Evolutionary conservation across 1,140 invertebrate genomes (phyloP), one percentile per base, ranked within the genome.

Genomic region (Phocides pigmalion): DNA sequence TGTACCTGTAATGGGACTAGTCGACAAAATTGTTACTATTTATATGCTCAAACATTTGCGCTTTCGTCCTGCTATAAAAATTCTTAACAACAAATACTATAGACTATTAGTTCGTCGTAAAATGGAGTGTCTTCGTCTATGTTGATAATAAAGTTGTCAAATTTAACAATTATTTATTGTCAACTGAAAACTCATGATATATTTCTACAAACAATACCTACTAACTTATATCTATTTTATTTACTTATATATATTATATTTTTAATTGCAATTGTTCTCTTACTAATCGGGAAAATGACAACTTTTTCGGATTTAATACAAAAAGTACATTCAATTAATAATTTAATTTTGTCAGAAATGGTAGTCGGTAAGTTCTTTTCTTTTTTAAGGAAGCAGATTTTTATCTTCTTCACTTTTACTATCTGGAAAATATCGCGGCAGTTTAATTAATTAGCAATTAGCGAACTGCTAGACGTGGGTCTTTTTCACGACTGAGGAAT

Each of bases 261-360:
- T 2, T 22, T 6, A 6, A 22, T 22, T 22, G 22, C 6, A 22
- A 22, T 49, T 49, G n/a, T 54, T 32, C 51, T 11, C 4, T 11
- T 16, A 20, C 44, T 3, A 11, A 47, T 32, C 0, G 8, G 3
- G n/a, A 44, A 15, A 71, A 76, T 82, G 72, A 73, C 62, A 22
- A 68, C 77, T 0, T 89, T 89, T 72, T 59, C 72, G 0, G 83
- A 89, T 35, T 46, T 87, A 50, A 76, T 79, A 0, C 76, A 74
- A 56, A 75, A 80, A 66, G 68, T 89, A 1, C 72, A 82, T 74
- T 51, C 75, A 41, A 70, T 87, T 6, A 81, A 80, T 56, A 84
- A 85, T 44, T 68, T 82, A 15, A 81, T 89, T 64, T 68, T 85
- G 53, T 71, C 77, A 3, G 80, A 85, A 50, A 81, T 87, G 76